Base-by-base conservation (phyloP, 2,113 vertebrate genomes). In the Proteles cristata region DNA sequence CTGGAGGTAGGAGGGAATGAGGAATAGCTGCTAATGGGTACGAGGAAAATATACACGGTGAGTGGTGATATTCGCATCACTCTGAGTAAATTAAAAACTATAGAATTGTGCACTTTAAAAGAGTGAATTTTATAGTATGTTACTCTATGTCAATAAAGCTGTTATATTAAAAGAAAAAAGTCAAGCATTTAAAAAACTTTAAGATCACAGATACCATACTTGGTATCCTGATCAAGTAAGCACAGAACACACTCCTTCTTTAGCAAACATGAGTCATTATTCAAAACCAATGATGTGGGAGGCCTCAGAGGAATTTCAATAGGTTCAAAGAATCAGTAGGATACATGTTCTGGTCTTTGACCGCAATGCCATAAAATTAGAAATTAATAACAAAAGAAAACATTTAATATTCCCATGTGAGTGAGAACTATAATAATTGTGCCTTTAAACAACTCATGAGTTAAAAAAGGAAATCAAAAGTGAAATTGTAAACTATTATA, bases 351-450 rank as follows among this genome's bases (percentile, higher is more conserved):
- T 50, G 21, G 21, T 58, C 73, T 97, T 96, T 89, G 89, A 76
- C 66, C 15, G 39, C 15, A 4, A 53, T 93, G 80, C 74, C 33
- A 66, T 89, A 91, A 91, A 96, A 89, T 79, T 89, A 94, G 77
- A 97, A 93, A 87, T 94, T 86, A 94, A 93, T 88, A 95, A 85
- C 66, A 93, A 68, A 88, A 63, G n/a, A 93, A 76, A 26, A 76
- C 65, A 85, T 33, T 96, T 94, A 83, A 55, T 25, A 48, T 85
- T 71, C 66, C 11, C 23, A 39, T 19, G 45, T 93, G 85, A 61
- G 35, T 69, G 53, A 14, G 6, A 89, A 81, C 55, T 69, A 61
- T 80, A 96, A 76, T 76, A 90, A 71, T 12, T 2, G 3, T 65
- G 61, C 17, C 83, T 88, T 33, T 94, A 68, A 95, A 83, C 94